phyloP scores from a whole-genome alignment of 2,888 invertebrate species.

The Apodemia duryi region DNA sequence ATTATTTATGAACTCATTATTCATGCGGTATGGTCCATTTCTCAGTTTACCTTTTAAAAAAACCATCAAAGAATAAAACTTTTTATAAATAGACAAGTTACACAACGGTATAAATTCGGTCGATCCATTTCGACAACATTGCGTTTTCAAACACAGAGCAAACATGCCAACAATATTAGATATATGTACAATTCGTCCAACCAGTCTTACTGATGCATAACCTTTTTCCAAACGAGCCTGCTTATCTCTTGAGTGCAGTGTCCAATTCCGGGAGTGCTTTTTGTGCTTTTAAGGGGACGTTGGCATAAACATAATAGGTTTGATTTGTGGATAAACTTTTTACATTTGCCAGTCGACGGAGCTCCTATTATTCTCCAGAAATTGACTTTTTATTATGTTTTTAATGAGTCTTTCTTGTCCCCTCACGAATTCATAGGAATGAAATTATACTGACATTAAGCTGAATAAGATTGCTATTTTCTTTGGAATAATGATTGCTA shows the following conservation, averaged over 20 bases:
- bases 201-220: conserved; percentile 31
- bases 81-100: not conserved
- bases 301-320: conserved; percentile 31
- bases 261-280: conserved; percentile 30
- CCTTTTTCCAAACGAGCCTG: conserved; percentile 29
- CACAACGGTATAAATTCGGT: conserved; percentile 11
- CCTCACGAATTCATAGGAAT: not conserved
- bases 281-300: conserved; percentile 25
- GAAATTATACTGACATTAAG: not conserved
- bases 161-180: conserved; percentile 25
- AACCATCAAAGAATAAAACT: no score
- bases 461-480: not conserved
- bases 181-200: conserved; percentile 18
- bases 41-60: no score
- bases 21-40: no score
- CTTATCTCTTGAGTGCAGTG: conserved; percentile 34
- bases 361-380: conserved; percentile 12
- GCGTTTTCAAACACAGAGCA: conserved; percentile 23
- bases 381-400: conserved; percentile 13
- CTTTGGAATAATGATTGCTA: not conserved
- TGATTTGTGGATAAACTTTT: conserved; percentile 32
- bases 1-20: no score
- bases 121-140: conserved; percentile 21
- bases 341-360: conserved; percentile 21
- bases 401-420: conserved; percentile 9